Evolutionary conservation across 2,113 vertebrate genomes (phyloP).

Genomic region (Rhadina sibilatrix): DNA sequence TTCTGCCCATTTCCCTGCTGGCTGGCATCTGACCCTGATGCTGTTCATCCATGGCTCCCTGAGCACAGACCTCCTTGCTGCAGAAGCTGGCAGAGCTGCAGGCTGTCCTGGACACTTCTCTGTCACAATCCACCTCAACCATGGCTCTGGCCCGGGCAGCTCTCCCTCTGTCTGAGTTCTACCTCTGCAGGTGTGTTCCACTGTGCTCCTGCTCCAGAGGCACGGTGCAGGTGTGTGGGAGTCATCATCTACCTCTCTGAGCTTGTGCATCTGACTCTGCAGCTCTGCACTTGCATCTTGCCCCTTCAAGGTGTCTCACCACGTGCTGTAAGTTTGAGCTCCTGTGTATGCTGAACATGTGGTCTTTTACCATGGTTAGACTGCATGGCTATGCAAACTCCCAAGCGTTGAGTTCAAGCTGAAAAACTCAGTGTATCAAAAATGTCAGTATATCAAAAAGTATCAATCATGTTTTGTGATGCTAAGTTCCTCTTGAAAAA

Average conservation of each 20-base stretch:
- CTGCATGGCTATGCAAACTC: background rate
- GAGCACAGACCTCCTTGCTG: background rate
- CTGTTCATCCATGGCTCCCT: background rate
- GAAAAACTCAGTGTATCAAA: background rate
- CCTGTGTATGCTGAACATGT: fast-evolving
- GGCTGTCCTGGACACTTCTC: background rate
- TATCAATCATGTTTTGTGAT: background rate
- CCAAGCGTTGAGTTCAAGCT: background rate
- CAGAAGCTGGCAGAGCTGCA: background rate
- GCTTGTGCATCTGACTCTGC: background rate
- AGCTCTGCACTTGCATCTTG: background rate
- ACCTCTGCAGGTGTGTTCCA: background rate
- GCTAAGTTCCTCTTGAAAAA: background rate
- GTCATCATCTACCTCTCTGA: background rate
- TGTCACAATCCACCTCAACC: background rate
- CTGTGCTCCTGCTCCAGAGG: background rate
- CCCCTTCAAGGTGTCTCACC: background rate
- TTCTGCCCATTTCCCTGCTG: background rate
- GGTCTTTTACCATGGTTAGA: background rate
- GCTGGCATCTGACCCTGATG: background rate
- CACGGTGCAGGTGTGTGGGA: background rate
- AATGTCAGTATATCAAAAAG: background rate
- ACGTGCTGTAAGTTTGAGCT: background rate
- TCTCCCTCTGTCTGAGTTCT: background rate
- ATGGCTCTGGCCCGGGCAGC: fast-evolving